Conservation (phyloP, 2,113 vertebrate species). For the Spea bombifrons region DNA sequence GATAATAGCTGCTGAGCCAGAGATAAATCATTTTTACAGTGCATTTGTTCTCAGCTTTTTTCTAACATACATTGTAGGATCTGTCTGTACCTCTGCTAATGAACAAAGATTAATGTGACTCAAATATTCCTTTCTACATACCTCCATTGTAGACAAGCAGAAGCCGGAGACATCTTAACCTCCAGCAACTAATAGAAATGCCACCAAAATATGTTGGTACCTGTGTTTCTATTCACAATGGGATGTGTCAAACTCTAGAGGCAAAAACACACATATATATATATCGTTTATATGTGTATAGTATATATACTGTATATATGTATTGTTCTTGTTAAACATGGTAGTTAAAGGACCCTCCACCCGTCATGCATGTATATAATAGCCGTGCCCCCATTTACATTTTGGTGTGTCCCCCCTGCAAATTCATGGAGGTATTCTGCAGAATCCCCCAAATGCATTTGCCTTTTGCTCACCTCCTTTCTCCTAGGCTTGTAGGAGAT, state of each 20-base stretch:
- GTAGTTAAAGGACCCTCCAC: too few species aligned
- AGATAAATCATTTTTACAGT: constrained; percentile 46
- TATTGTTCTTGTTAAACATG: too few species aligned
- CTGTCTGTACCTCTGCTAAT: constrained; percentile 43
- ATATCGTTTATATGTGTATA: too few species aligned
- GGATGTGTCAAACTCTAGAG: not conserved
- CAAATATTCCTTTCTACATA: not conserved
- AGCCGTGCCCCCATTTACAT: too few species aligned
- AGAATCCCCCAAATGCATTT: too few species aligned
- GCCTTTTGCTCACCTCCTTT: too few species aligned
- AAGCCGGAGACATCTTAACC: constrained; percentile 6
- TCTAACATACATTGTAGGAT: constrained; percentile 37
- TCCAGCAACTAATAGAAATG: constrained; percentile 1
- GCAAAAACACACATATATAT: too few species aligned
- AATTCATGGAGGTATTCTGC: too few species aligned
- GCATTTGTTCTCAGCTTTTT: constrained; percentile 37
- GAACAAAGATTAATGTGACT: constrained; percentile 44
- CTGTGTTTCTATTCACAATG: not conserved
- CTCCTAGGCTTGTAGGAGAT: too few species aligned
- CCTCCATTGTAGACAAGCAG: constrained; percentile 17
- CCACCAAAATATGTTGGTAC: not conserved
- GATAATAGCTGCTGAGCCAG: constrained; percentile 39
- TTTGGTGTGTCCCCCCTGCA: too few species aligned
- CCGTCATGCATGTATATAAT: too few species aligned
- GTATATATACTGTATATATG: too few species aligned